Base-by-base conservation (phyloP, 2,888 invertebrate genomes). In the Eurytoma californica region DNA sequence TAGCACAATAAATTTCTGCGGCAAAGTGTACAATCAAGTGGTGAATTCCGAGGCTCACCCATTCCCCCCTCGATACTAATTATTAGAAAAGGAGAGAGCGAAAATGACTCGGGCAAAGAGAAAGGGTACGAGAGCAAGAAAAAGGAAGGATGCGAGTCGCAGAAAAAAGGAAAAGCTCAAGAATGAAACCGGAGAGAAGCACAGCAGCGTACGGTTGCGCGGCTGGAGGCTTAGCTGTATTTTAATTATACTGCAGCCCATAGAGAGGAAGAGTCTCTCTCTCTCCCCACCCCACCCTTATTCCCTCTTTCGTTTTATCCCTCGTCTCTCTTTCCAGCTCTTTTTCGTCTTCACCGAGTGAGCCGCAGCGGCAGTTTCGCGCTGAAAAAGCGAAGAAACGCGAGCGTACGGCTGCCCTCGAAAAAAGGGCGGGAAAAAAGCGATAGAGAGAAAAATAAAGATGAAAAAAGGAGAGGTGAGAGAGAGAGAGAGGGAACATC, bases 171-270 rank as follows among this genome's bases (percentile, higher is more conserved):
- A 76, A 80, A 80, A 74, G 72, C 78, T 72, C 79, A 51, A 66
- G 69, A 77, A 75, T 72, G 58, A 79, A 74, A 58, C 18, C 47
- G 28, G 55, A 30, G 63, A 80, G 82, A 83, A 82, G 83, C 80
- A 83, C 82, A 82, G 84, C 84, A 85, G 83, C 85, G 84, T 83
- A 82, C 85, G 83, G 85, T 72, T 75, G 82, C 77, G 75, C 86
- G 86, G 88, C 87, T 88, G 87, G 87, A 88, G 87, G 86, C 85
- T 87, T 86, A 85, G 88, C 87, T 88, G 89, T 89, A 88, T 89
- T 89, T 87, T 87, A 87, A 87, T 87, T 87, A 87, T 86, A 86
- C 84, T 83, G 83, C 85, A 84, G 83, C 80, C 86, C 81, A 79
- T 77, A 82, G 80, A 83, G 84, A 84, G 61, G 60, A 30, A 75